Evolutionary conservation across 2,113 vertebrate genomes (phyloP).

Genomic region (Oxygymnocypris stewartii): DNA sequence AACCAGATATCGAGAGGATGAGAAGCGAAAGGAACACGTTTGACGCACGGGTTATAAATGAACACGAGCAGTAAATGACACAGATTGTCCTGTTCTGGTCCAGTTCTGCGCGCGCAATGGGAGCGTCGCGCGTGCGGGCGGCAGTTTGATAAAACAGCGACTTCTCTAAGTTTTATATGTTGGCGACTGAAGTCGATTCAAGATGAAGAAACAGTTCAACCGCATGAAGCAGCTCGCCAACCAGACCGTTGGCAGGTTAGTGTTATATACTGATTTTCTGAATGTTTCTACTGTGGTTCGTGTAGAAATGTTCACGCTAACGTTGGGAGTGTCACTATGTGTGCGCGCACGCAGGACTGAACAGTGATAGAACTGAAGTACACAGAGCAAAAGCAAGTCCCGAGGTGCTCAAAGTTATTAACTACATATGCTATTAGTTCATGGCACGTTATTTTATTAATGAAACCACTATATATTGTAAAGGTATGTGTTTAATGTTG

Average conservation of each 20-base stretch:
- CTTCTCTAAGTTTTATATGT: constrained; percentile 54
- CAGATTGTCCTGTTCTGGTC: not conserved
- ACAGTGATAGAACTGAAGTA: not conserved
- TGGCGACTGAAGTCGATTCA: not conserved
- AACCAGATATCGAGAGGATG: constrained; percentile 31
- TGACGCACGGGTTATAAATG: not conserved
- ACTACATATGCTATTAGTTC: not conserved
- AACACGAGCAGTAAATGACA: not conserved
- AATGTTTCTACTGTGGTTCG: not conserved
- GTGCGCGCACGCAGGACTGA: not conserved
- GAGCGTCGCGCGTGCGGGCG: constrained; percentile 61
- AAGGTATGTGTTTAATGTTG: not conserved
- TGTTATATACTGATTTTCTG: constrained; percentile 11
- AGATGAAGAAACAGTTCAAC: constrained; percentile 96
- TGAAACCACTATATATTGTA: not conserved
- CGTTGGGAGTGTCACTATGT: constrained; percentile 31
- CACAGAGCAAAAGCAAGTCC: not conserved
- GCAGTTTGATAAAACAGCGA: constrained; percentile 48
- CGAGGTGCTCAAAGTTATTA: not conserved
- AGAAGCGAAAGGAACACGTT: not conserved
- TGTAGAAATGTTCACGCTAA: not conserved
- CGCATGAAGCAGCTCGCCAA: constrained; percentile 95
- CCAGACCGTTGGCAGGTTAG: constrained; percentile 93
- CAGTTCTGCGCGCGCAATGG: constrained; percentile 58
- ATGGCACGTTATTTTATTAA: not conserved